A percentile compares a stretch with the other conserved stretches of the same genome.
phyloP scores from a whole-genome alignment of 1,140 invertebrate genomes.

The Drosophila paulistorum region DNA sequence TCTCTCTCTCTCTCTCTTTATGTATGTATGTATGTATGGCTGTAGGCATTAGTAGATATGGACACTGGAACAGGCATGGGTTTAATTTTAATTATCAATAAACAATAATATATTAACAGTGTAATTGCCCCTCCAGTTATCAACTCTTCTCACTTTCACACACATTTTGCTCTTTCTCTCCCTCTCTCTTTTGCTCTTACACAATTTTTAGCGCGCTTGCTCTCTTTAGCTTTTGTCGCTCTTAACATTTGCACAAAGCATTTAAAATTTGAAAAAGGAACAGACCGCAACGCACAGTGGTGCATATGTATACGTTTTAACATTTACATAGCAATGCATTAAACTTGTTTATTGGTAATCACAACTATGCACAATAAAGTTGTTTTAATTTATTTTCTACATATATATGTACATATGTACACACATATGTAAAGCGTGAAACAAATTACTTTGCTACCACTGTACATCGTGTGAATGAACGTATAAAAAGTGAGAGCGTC shows the following conservation, averaged over 20 bases:
- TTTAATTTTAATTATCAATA: conserved; percentile 40
- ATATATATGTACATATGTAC: too few relatives aligned
- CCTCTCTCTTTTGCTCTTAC: neutral
- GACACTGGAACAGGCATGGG: conserved; percentile 14
- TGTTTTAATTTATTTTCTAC: too few relatives aligned
- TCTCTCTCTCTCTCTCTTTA: too few relatives aligned
- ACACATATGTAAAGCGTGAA: neutral
- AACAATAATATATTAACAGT: conserved; percentile 40
- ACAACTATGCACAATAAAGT: too few relatives aligned
- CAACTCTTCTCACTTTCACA: conserved; percentile 15
- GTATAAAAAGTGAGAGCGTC: conserved; percentile 78
- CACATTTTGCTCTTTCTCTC: neutral
- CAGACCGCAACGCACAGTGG: neutral
- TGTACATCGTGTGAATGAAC: conserved; percentile 76
- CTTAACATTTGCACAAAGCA: conserved; percentile 30
- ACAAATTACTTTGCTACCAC: conserved; percentile 32
- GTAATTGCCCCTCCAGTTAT: conserved; percentile 13
- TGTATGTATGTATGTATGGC: neutral
- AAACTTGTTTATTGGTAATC: too few relatives aligned
- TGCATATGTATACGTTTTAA: neutral
- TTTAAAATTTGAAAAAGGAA: conserved; percentile 11
- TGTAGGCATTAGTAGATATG: neutral
- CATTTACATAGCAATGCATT: too few relatives aligned
- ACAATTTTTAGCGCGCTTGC: conserved; percentile 10
- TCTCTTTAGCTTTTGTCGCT: conserved; percentile 22